Evolutionary conservation across 2,113 vertebrate species (phyloP), one percentile per base, ranked within the genome.

Genomic region (Vulpes ferrilata): DNA sequence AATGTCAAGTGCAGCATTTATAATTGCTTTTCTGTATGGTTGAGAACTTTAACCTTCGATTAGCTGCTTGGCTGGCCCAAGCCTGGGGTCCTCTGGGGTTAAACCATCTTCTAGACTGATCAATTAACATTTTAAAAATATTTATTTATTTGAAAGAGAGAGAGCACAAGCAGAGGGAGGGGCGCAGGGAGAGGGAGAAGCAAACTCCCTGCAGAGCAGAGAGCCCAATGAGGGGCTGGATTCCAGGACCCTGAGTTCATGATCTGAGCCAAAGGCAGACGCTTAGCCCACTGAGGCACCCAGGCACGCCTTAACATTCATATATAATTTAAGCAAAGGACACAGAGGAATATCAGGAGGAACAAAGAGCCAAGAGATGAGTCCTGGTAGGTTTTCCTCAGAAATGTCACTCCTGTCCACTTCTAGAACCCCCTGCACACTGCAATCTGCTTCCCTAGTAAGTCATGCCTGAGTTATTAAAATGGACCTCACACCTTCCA

Each of bases 41-140:
- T 80, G 74, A 93, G 95, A 95, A 93, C 88, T 90, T 94, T 95
- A 90, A 88, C 91, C 96, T 97, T 86, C 86, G 93, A 55, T 93
- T 90, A 88, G 57, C 76, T 78, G 6, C 62, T 88, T 76, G 71
- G 3, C 76, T 57, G 12, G 13, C 59, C 69, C 64, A n/a, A 43
- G 43, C 43, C 43, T 43, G 43, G 43, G 7, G 43, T 1, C 43
- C 43, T 43, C 5, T 73, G 59, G 80, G 67, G 62, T 43, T 57
- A 65, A 85, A 71, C 83, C 82, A 35, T 83, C 82, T 59, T 67
- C 64, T 76, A 84, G 93, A 90, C 80, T 71, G 88, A 90, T 93
- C 96, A 81, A 60, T 93, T 97, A 90, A 94, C 97, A 94, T 97
- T 97, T 96, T 43, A 7, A 43, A 43, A 43, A 43, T 43, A 43